A percentile compares a stretch with the other conserved stretches of the same genome.
These are phyloP conservation scores for Eupithecia subumbrata DNA, from an alignment of 2,888 invertebrate species.

Conservation along the genomic window DNA sequence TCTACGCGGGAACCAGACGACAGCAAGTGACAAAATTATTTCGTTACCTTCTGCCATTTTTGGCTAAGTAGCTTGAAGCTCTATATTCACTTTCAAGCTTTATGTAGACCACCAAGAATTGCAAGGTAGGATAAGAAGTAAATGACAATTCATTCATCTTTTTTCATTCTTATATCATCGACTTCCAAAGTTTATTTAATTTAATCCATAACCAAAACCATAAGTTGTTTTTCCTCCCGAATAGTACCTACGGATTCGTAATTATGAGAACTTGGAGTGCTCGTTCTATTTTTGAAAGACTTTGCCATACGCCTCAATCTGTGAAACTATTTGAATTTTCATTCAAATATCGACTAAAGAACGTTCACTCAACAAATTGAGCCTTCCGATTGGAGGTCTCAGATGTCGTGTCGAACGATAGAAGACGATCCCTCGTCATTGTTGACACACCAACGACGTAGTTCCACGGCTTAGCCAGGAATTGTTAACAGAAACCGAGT, in stretches of 20 bases:
- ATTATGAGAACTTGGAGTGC: too few relatives aligned
- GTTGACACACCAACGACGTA: conserved; percentile 72
- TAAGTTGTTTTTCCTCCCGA: neutral
- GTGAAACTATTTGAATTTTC: neutral
- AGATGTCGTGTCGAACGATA: conserved; percentile 9
- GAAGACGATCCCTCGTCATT: conserved; percentile 46
- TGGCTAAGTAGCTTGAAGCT: neutral
- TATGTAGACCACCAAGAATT: neutral
- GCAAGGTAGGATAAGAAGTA: neutral
- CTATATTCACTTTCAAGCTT: neutral
- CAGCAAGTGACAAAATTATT: neutral
- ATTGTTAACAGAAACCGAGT: conserved; percentile 74
- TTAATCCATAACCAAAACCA: neutral
- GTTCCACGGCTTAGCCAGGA: conserved; percentile 69
- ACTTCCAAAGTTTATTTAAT: too few relatives aligned
- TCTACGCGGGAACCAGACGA: neutral
- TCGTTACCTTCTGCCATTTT: neutral
- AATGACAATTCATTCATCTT: neutral
- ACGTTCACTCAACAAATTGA: conserved; percentile 1
- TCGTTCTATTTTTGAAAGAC: neutral
- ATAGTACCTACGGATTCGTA: too few relatives aligned
- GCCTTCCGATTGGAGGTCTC: neutral
- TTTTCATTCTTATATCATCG: neutral
- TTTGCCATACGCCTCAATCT: neutral
- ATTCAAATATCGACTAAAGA: neutral